Conservation (phyloP, 37 sponge, comb jelly and placozoan species). For the Crambe crambe region DNA sequence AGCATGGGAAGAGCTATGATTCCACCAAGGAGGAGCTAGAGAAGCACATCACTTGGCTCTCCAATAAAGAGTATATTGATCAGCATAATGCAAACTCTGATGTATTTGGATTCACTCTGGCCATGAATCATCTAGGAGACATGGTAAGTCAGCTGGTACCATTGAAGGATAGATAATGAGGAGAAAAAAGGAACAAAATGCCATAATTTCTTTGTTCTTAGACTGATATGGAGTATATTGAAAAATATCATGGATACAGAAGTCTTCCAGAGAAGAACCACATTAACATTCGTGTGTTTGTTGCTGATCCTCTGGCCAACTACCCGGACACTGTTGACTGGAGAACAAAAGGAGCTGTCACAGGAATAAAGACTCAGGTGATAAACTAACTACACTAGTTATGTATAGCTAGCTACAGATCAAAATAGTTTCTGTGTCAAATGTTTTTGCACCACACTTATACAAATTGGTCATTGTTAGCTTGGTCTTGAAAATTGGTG, state of each 20-base stretch:
- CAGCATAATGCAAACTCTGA: conserved; percentile 41
- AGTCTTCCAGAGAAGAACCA: background rate
- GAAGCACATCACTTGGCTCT: conserved; percentile 45
- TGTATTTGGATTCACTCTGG: conserved; percentile 47
- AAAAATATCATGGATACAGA: background rate
- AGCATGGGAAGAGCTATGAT: conserved; percentile 39
- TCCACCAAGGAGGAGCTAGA: conserved; percentile 45
- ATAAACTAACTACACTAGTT: too few species aligned
- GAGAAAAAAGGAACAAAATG: background rate
- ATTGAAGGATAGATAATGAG: background rate
- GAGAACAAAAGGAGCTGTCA: conserved; percentile 60
- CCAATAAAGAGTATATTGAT: conserved; percentile 51
- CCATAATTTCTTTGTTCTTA: background rate
- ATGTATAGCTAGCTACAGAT: too few species aligned
- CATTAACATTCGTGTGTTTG: background rate
- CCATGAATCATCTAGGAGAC: conserved; percentile 62
- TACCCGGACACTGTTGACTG: conserved; percentile 50
- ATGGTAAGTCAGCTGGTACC: conserved; percentile 26
- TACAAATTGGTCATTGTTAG: too few species aligned
- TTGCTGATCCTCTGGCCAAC: background rate
- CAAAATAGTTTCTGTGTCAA: too few species aligned
- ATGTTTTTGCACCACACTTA: too few species aligned
- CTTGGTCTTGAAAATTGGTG: too few species aligned
- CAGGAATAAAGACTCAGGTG: conserved; percentile 38
- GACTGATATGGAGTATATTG: conserved; percentile 29